phyloP scores from a whole-genome alignment of 2,113 vertebrate species.

The Periophthalmodon schlosseri region DNA sequence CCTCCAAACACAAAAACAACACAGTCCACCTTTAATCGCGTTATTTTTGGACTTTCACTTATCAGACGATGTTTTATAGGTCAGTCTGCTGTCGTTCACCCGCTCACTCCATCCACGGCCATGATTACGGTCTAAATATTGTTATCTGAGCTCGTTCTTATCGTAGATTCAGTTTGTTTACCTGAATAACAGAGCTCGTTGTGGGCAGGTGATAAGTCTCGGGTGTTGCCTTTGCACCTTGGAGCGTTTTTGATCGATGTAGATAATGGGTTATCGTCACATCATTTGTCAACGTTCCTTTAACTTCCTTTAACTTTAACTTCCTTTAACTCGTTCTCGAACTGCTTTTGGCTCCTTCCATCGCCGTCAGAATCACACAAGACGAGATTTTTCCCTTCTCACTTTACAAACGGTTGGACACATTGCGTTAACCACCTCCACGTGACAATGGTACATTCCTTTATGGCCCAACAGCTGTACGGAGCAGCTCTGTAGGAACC shows the following conservation, averaged over 20 bases:
- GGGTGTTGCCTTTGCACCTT: constrained; percentile 11
- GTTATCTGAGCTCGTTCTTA: constrained; percentile 19
- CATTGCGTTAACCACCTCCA: constrained; percentile 37
- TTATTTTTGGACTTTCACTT: too few relatives aligned
- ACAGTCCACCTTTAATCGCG: background rate
- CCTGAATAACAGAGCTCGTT: background rate
- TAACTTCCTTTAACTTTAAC: background rate
- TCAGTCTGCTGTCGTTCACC: background rate
- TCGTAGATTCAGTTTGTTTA: background rate
- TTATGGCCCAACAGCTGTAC: constrained; percentile 29
- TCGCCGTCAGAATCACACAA: background rate
- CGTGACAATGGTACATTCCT: constrained; percentile 28
- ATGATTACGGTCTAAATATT: constrained; percentile 3
- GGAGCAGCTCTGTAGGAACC: constrained; percentile 40
- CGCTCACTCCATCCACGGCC: background rate
- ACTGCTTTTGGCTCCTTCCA: background rate
- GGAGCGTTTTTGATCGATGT: background rate
- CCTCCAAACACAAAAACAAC: background rate
- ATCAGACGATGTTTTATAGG: background rate
- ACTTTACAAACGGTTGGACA: constrained; percentile 3
- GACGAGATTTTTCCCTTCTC: constrained; percentile 9
- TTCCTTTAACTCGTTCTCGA: too few relatives aligned
- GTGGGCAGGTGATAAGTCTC: background rate
- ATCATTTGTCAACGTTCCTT: background rate
- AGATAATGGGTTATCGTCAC: background rate